These are phyloP conservation scores for Drosophila pectinifera DNA, from an alignment of 1,140 invertebrate species.

Conservation along the genomic window DNA sequence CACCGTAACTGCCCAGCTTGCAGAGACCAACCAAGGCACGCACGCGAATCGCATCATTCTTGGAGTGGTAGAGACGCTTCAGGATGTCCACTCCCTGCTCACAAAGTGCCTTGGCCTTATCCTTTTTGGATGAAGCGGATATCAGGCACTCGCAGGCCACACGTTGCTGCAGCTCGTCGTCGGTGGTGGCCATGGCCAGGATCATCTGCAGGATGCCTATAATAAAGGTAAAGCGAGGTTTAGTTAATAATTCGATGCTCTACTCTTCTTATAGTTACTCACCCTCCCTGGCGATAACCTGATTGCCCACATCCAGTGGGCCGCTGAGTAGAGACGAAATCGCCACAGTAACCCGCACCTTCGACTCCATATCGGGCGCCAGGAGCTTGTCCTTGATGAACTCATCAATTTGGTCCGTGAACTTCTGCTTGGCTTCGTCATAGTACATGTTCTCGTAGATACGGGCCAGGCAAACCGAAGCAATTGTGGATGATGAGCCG, in stretches of 20 bases:
- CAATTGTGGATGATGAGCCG: slow-evolving; percentile 93
- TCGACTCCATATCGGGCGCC: slow-evolving; percentile 94
- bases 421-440: slow-evolving; percentile 92
- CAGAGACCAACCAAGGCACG: slow-evolving; percentile 97
- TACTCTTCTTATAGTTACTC: not conserved
- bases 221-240: not conserved
- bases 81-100: slow-evolving; percentile 96
- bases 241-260: not conserved
- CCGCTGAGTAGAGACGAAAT: slow-evolving; percentile 96
- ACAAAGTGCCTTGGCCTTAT: slow-evolving; percentile 96
- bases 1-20: slow-evolving; percentile 97
- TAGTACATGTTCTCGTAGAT: slow-evolving; percentile 98
- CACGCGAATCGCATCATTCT: slow-evolving; percentile 95
- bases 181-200: slow-evolving; percentile 96
- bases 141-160: slow-evolving; percentile 98
- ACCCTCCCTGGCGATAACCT: slow-evolving; percentile 94
- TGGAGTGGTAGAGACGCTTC: slow-evolving; percentile 96
- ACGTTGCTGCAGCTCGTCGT: slow-evolving; percentile 94
- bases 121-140: slow-evolving; percentile 98
- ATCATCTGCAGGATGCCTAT: slow-evolving; percentile 97
- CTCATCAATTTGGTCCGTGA: slow-evolving; percentile 92
- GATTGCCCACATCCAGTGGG: slow-evolving; percentile 97
- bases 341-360: slow-evolving; percentile 94
- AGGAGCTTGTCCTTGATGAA: slow-evolving; percentile 95
- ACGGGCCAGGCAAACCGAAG: slow-evolving; percentile 93